Base-by-base conservation (phyloP, 2,113 vertebrate species). In the Pelodiscus sinensis region DNA sequence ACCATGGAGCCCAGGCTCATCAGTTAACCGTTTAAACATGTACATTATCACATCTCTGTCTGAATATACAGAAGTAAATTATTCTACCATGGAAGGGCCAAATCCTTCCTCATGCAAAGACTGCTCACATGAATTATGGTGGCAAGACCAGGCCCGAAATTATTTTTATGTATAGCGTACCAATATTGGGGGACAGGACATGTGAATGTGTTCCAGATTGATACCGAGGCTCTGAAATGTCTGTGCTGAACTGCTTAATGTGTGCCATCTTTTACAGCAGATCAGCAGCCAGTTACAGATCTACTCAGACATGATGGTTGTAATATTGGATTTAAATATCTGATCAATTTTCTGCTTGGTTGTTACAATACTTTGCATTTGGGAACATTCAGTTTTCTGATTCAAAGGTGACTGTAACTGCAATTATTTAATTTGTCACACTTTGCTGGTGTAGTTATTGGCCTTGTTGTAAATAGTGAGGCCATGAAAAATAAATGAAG, bases 341-440 rank as follows among this genome's bases (percentile, higher is more conserved):
- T 58, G 38, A 54, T 58, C 21, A 85, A 79, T 10, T 58, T 54
- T 27, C 12, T 24, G 21, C 88, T 65, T 54, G 14, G n/a, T 77
- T 51, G 52, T 16, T 90, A 35, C 35, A 15, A 10, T 80, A 56
- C 31, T 35, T 38, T 51, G 6, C 79, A 56, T 60, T 79, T 88
- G 54, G 73, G 86, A 90, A 85, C 58, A 9, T 52, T 88, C 21
- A 21, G 25, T 85, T 88, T 88, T 79, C 50, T 78, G 71, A 8
- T 82, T 90, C 50, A 55, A 75, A 77, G 15, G 54, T 73, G 16
- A 44, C 25, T 56, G 58, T 73, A 88, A 73, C 22, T 81, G 55
- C 55, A 82, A 52, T 65, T 73, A 79, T 29, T 51, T 51, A 62
- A 75, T 2, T 71, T 71, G 31, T 35, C 65, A 1, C 4, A 22